phyloP scores from a whole-genome alignment of 2,113 vertebrate genomes.

The Melospiza melodia region DNA sequence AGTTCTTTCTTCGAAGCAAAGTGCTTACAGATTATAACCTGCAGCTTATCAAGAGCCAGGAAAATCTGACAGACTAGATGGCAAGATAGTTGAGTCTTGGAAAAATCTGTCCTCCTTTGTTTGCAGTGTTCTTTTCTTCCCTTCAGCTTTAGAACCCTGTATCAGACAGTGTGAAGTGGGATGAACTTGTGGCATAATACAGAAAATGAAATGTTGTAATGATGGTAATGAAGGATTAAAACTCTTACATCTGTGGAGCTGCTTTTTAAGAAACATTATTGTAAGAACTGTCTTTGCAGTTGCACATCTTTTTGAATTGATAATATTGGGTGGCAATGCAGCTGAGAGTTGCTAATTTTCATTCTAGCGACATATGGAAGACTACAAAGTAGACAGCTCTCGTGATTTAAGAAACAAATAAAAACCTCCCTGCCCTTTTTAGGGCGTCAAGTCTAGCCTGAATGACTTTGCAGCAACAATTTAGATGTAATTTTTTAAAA shows the following conservation, averaged over 20 bases:
- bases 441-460: neutral
- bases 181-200: neutral
- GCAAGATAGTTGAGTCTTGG: neutral
- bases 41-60: conserved; percentile 6
- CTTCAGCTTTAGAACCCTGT: neutral
- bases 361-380: neutral
- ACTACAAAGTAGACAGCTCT: neutral
- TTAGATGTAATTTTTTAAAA: neutral
- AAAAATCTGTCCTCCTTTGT: neutral
- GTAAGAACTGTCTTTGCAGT: neutral
- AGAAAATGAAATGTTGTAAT: neutral
- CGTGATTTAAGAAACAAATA: neutral
- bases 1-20: conserved; percentile 8
- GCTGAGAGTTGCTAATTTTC: neutral
- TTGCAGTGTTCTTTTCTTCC: neutral
- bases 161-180: neutral
- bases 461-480: neutral
- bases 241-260: neutral
- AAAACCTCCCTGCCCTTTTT: neutral
- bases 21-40: neutral
- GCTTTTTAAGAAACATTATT: neutral
- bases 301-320: neutral
- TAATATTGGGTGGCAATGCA: neutral
- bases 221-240: neutral
- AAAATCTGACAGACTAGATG: neutral